Evolutionary conservation across 2,113 vertebrate species (phyloP).

Genomic region (Psilopogon haemacephalus): DNA sequence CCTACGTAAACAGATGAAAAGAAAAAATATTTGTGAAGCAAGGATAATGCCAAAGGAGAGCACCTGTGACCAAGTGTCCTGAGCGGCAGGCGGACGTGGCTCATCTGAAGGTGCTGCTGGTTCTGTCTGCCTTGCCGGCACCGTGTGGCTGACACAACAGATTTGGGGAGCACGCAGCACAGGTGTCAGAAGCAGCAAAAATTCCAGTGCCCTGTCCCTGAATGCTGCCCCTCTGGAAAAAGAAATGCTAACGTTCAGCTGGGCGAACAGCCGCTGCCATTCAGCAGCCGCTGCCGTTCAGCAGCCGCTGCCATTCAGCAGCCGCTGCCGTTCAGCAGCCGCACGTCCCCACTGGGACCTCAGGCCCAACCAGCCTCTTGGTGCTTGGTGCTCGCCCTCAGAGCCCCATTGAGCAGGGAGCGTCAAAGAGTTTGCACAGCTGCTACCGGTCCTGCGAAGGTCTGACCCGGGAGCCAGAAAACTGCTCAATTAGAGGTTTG

Average conservation of each 20-base stretch:
- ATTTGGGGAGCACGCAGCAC: background rate
- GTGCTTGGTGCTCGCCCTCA: background rate
- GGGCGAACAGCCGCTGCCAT: accelerated
- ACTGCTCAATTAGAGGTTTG: conserved; percentile 53
- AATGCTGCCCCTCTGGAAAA: background rate
- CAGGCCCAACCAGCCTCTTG: accelerated
- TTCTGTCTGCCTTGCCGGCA: accelerated
- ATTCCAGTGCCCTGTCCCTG: background rate
- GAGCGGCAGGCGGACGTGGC: accelerated
- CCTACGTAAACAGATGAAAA: background rate
- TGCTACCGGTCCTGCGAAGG: conserved; percentile 3
- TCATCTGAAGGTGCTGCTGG: background rate
- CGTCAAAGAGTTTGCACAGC: conserved; percentile 52
- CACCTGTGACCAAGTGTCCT: background rate
- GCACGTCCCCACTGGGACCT: background rate
- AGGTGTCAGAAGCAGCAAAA: background rate
- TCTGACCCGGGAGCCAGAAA: conserved; percentile 26
- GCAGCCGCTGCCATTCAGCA: background rate
- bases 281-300: background rate
- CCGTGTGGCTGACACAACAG: background rate
- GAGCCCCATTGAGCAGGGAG: background rate
- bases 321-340: background rate
- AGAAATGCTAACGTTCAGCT: accelerated
- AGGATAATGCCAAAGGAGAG: background rate
- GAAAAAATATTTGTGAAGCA: background rate